phyloP scores from a whole-genome alignment of 2,888 invertebrate species.

The Tenthredo distinguenda region DNA sequence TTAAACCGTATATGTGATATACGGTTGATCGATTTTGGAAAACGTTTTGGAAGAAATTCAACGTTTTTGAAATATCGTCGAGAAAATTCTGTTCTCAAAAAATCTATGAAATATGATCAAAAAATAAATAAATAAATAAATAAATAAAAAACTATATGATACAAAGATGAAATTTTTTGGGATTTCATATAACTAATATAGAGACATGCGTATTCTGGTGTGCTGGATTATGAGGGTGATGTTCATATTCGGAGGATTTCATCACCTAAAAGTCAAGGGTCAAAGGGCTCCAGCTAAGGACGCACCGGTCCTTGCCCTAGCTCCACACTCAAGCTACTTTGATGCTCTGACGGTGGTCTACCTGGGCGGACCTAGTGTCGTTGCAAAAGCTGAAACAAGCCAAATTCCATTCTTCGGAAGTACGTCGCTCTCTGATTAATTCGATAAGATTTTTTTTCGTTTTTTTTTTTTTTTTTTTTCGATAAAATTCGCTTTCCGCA shows the following conservation, averaged over 20 bases:
- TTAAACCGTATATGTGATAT: no score
- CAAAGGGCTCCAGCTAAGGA: slow-evolving; percentile 82
- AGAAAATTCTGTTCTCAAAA: no score
- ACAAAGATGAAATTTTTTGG: not conserved
- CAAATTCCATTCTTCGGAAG: slow-evolving; percentile 94
- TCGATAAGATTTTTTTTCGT: slow-evolving; percentile 39
- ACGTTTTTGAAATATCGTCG: not conserved
- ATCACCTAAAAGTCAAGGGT: slow-evolving; percentile 88
- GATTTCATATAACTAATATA: slow-evolving; percentile 70
- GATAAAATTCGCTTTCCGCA: no score
- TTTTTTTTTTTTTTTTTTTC: not conserved
- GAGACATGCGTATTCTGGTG: slow-evolving; percentile 84
- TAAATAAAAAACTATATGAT: not conserved
- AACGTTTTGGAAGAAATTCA: no score
- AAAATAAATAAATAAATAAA: not conserved
- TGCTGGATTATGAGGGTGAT: slow-evolving; percentile 87
- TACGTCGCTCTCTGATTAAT: slow-evolving; percentile 79
- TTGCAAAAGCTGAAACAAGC: slow-evolving; percentile 92
- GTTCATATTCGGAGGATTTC: slow-evolving; percentile 91
- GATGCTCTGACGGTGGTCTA: slow-evolving; percentile 92
- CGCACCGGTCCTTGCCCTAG: slow-evolving; percentile 92
- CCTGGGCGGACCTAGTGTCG: slow-evolving; percentile 92
- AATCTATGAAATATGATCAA: no score
- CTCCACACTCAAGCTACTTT: slow-evolving; percentile 95
- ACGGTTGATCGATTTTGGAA: no score